Percentiles rank a stretch among this genome's conserved stretches.
These are phyloP conservation scores for Macrophya alboannulata DNA, from an alignment of 2,888 invertebrate genomes.

Conservation along the genomic window DNA sequence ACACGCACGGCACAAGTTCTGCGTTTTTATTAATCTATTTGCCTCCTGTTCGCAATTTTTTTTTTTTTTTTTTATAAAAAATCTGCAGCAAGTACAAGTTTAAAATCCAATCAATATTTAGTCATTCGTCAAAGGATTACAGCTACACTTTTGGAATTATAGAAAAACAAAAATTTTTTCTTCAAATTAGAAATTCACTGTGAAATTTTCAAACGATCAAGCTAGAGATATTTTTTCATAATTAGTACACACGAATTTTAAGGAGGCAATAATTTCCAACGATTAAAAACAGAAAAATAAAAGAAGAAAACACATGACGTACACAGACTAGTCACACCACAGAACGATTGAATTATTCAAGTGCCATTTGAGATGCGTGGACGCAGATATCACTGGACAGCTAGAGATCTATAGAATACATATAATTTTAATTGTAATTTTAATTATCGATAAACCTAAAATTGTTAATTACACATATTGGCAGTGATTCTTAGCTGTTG, in stretches of 20 bases:
- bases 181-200: neutral
- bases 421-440: conserved; percentile 69
- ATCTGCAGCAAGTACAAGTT: conserved; percentile 1
- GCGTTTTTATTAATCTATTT: neutral
- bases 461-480: conserved; percentile 78
- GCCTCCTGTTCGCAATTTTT: neutral
- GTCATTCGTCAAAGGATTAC: neutral
- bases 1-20: conserved; percentile 41
- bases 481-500: conserved; percentile 79
- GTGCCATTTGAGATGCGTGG: conserved; percentile 43
- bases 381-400: conserved; percentile 57
- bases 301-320: neutral
- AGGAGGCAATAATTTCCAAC: conserved; percentile 5
- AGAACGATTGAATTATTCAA: conserved; percentile 22
- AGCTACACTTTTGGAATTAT: neutral
- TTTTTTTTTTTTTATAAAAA: neutral
- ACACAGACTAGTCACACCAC: conserved; percentile 49
- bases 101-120: neutral
- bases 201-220: neutral
- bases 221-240: neutral
- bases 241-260: neutral
- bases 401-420: conserved; percentile 72
- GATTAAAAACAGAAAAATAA: neutral
- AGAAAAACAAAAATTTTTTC: neutral
- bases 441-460: conserved; percentile 69